Percentiles rank a stretch among this genome's conserved stretches.
These are phyloP conservation scores for Eupristina koningsbergeri DNA, from an alignment of 1,140 invertebrate species.

Conservation along the genomic window DNA sequence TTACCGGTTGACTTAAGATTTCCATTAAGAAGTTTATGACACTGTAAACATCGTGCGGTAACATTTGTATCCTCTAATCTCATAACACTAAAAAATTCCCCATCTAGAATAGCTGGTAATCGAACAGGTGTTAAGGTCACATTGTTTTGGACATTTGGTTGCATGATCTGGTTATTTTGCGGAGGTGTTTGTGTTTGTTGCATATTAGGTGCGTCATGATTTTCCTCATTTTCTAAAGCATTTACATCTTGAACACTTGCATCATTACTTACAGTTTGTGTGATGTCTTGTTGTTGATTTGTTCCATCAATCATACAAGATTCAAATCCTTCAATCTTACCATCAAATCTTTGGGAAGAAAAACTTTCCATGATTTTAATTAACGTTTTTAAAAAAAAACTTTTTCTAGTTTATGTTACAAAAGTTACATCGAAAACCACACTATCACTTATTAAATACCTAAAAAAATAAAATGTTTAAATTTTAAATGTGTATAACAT, in stretches of 20 bases:
- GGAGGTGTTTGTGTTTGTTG: conserved; percentile 56
- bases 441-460: neutral
- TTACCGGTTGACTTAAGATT: conserved; percentile 72
- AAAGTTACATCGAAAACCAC: conserved; percentile 6
- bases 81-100: conserved; percentile 70
- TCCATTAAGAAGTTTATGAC: conserved; percentile 69
- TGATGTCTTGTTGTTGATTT: conserved; percentile 60
- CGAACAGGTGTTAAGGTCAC: conserved; percentile 67
- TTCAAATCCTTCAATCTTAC: conserved; percentile 70
- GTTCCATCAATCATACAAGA: conserved; percentile 64
- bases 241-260: conserved; percentile 51
- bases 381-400: neutral
- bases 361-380: conserved; percentile 65
- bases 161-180: conserved; percentile 59
- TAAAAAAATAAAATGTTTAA: conserved; percentile 38
- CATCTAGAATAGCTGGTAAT: conserved; percentile 71
- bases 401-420: conserved; percentile 2
- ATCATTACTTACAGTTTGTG: conserved; percentile 57
- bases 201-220: conserved; percentile 54
- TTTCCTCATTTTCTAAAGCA: conserved; percentile 60
- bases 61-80: conserved; percentile 70
- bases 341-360: conserved; percentile 63
- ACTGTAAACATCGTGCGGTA: conserved; percentile 68
- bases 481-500: conserved; percentile 3
- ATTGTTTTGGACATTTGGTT: conserved; percentile 61